Conservation (phyloP, 2,113 vertebrate genomes). For the Cepphus grylle region DNA sequence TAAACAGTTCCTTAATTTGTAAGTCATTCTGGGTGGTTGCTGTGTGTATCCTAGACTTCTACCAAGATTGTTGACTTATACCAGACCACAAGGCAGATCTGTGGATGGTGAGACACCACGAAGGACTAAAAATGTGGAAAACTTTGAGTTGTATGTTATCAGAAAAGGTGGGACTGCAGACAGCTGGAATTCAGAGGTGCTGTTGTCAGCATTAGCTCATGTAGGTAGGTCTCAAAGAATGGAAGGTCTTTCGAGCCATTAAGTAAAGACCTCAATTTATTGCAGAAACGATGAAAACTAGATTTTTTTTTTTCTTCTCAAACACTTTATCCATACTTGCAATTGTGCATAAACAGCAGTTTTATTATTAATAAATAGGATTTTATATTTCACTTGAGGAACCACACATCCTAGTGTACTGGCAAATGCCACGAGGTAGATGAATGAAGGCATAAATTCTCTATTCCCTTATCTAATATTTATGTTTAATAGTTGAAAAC, state of each 20-base stretch:
- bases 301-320: background rate
- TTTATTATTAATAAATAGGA: background rate
- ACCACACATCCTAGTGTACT: background rate
- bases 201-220: background rate
- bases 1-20: background rate
- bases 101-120: background rate
- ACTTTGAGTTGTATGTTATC: background rate
- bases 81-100: background rate
- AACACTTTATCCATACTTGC: background rate
- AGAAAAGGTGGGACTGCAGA: background rate
- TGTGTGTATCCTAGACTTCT: background rate
- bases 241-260: background rate
- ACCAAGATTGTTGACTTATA: background rate
- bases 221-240: background rate
- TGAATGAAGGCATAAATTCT: background rate
- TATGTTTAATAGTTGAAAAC: background rate
- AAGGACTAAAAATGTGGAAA: background rate
- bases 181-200: background rate
- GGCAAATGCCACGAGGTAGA: background rate
- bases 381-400: background rate
- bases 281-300: background rate
- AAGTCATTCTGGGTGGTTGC: background rate
- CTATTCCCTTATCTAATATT: background rate
- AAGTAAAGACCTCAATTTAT: background rate
- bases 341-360: background rate